phyloP scores from a whole-genome alignment of 2,888 invertebrate species.

The Drosophila nr. fundita region DNA sequence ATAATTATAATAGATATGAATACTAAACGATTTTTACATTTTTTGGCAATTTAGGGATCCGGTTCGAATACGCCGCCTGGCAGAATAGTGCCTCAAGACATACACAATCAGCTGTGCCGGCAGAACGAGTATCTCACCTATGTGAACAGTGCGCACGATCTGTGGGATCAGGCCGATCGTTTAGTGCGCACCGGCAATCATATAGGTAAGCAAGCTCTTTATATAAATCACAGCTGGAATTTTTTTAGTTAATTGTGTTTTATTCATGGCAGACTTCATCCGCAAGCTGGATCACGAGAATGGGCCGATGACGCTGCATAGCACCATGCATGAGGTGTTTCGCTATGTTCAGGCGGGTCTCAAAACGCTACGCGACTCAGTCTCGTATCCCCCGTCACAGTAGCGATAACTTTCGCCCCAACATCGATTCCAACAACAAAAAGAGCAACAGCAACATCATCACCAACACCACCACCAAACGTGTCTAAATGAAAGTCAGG shows the following conservation, averaged over 20 bases:
- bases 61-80: constrained; percentile 86
- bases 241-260: not conserved
- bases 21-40: not conserved
- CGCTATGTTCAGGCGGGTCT: constrained; percentile 89
- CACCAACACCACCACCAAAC: constrained; percentile 68
- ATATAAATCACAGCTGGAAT: not conserved
- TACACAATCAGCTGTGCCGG: constrained; percentile 92
- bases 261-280: constrained; percentile 91
- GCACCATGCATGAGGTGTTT: constrained; percentile 94
- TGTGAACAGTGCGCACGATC: constrained; percentile 93
- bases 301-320: constrained; percentile 94
- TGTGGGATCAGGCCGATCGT: constrained; percentile 96
- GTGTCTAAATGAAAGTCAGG: constrained; percentile 81
- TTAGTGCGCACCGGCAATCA: constrained; percentile 91
- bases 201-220: constrained; percentile 88
- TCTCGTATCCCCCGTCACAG: constrained; percentile 76
- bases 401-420: constrained; percentile 36
- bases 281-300: constrained; percentile 94
- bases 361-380: constrained; percentile 83
- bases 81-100: constrained; percentile 85
- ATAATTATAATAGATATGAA: not conserved
- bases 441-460: constrained; percentile 21
- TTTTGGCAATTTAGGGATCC: constrained; percentile 82
- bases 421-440: constrained; percentile 25
- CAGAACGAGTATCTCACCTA: constrained; percentile 93